Percentiles rank a stretch among this genome's conserved stretches.
Evolutionary conservation across 2,797 vertebrate genomes (phyloP).

Genomic region (Alca torda): DNA sequence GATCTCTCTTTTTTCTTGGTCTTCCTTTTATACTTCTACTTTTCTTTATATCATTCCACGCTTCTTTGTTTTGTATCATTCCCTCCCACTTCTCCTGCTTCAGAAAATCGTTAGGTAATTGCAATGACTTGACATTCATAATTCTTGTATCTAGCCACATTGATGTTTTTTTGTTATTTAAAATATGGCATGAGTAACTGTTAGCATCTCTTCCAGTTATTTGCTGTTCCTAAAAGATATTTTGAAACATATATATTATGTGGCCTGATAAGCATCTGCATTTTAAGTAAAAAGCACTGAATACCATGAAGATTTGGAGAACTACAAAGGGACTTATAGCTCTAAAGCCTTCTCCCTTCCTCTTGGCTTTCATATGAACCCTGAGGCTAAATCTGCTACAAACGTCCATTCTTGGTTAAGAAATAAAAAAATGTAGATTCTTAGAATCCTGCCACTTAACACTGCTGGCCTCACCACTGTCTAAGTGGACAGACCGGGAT

Average conservation of each 20-base stretch:
- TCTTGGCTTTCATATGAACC: neutral
- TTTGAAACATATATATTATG: neutral
- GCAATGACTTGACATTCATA: neutral
- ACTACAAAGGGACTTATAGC: neutral
- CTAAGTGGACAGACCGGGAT: accelerated
- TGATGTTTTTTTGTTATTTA: neutral
- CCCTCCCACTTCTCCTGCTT: neutral
- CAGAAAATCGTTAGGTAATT: neutral
- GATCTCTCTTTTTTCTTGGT: neutral
- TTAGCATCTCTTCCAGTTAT: neutral
- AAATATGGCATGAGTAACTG: neutral
- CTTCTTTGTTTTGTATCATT: neutral
- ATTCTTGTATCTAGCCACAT: neutral
- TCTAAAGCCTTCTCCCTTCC: neutral
- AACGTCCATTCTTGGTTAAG: neutral
- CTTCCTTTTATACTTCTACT: neutral
- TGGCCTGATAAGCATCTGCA: neutral
- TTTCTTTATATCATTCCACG: neutral
- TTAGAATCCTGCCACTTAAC: neutral
- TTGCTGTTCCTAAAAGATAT: neutral
- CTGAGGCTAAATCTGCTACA: neutral
- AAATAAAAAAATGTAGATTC: neutral
- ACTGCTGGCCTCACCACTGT: neutral
- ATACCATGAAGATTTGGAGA: neutral
- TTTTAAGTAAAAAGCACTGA: neutral